Evolutionary conservation across 2,888 invertebrate species (phyloP), one percentile per base, ranked within the genome.

Genomic region (Carterocephalus palaemon): DNA sequence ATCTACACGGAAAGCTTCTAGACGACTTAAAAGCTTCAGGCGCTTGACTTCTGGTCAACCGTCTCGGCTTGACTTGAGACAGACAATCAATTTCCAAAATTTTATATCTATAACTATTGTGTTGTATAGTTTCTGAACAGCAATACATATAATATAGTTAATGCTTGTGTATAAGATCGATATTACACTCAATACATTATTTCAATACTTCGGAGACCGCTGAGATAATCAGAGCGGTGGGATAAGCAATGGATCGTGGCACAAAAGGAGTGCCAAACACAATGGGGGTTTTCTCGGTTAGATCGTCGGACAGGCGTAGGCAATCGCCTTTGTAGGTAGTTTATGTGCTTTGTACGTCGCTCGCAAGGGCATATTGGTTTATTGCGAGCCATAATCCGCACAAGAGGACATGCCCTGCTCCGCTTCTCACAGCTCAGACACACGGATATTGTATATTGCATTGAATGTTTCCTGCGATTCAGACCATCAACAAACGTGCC

Each of bases 261-360:
- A 75, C 70, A 73, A 75, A 76, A 71, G 73, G 67, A 70, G 64
- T 65, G 64, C 59, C 67, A 65, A 61, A 64, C 67, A 72, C 73
- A 75, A 69, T 69, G 55, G 61, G 51, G 67, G 64, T 62, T 68
- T 64, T 60, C 73, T 64, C 60, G 52, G 57, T 60, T 56, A 62
- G 64, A 60, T 64, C 60, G 59, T 57, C 55, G 66, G 70, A 66
- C 71, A 68, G 59, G 62, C 65, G 49, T 53, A 64, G 66, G 62
- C 70, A 64, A 71, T 69, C 66, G 67, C 64, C 70, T 78, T 78
- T 78, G 75, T 75, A 66, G 64, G 64, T 67, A 65, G 64, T 66
- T 67, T 71, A 67, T 63, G 65, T 70, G 65, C 62, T 64, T 64
- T 62, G 62, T 60, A 56, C 64, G 57, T 52, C 53, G 47, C 52